Evolutionary conservation across 2,888 invertebrate species (phyloP).

Genomic region (Periphyllus acericola): DNA sequence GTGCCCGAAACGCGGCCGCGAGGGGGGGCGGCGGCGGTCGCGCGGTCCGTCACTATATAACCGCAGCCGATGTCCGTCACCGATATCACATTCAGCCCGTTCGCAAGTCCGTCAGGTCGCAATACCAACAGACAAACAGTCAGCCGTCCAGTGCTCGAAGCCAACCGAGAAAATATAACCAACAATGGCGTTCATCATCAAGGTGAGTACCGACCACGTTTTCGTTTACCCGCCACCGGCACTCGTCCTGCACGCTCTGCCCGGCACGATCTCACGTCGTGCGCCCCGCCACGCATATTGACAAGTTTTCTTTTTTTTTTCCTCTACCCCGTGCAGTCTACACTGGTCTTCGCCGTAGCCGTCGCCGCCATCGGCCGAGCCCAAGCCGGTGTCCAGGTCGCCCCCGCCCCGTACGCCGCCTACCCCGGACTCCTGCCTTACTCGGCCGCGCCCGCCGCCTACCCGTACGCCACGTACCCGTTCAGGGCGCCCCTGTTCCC

Average conservation of each 20-base stretch:
- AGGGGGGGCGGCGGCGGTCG: background rate
- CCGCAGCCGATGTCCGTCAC: conserved; percentile 5
- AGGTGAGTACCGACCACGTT: conserved; percentile 10
- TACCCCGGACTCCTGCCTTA: conserved; percentile 39
- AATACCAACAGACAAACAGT: background rate
- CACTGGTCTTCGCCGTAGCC: conserved; percentile 16
- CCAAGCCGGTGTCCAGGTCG: conserved; percentile 51
- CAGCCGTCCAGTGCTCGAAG: background rate
- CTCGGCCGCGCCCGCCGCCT: conserved; percentile 37
- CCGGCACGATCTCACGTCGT: too few relatives aligned
- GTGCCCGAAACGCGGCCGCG: conserved; percentile 29
- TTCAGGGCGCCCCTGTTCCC: conserved; percentile 56
- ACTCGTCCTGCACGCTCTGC: background rate
- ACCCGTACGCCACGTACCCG: conserved; percentile 53
- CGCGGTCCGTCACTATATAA: conserved; percentile 53
- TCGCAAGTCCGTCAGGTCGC: background rate
- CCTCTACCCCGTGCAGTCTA: background rate
- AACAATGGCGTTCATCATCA: conserved; percentile 46
- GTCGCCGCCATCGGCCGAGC: conserved; percentile 65
- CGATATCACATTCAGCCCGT: conserved; percentile 42
- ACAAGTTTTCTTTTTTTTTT: background rate
- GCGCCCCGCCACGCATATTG: background rate
- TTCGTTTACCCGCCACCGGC: too few relatives aligned
- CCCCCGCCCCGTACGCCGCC: conserved; percentile 19
- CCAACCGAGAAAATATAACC: background rate